Conservation (phyloP, 1,140 invertebrate genomes). For the Leptinotarsa undecemlineata region DNA sequence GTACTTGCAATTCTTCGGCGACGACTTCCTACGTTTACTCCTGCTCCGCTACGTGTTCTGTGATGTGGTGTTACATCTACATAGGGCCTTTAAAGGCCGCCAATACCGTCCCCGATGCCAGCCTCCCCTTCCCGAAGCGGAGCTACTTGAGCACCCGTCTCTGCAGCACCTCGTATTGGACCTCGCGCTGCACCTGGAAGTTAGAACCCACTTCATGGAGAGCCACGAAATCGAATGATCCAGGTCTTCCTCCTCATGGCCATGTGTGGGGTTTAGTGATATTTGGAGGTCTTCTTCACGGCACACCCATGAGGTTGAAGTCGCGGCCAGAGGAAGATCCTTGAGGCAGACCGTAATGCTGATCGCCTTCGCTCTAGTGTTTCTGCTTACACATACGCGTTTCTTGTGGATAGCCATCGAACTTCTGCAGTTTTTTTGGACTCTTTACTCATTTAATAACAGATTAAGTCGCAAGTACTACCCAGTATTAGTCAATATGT, state of each 20-base stretch:
- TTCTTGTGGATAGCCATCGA: conserved; percentile 32
- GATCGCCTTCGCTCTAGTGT: conserved; percentile 33
- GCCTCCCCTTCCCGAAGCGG: conserved; percentile 83
- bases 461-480: conserved; percentile 21
- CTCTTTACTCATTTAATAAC: conserved; percentile 22
- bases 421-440: conserved; percentile 40
- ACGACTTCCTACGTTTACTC: conserved; percentile 89
- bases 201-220: conserved; percentile 74
- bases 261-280: conserved; percentile 44
- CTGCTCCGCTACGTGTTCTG: conserved; percentile 92
- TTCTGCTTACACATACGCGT: conserved; percentile 37
- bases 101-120: conserved; percentile 84
- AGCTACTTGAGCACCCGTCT: conserved; percentile 85
- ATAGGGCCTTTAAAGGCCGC: conserved; percentile 79
- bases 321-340: conserved; percentile 27
- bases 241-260: conserved; percentile 55
- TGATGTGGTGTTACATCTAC: conserved; percentile 83
- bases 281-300: conserved; percentile 32
- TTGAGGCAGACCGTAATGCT: conserved; percentile 28
- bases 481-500: background rate
- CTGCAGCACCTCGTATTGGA: conserved; percentile 82
- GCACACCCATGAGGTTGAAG: conserved; percentile 48
- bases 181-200: conserved; percentile 80
- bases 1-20: conserved; percentile 87
- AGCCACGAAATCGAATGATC: conserved; percentile 74